These are phyloP conservation scores for Semibalanus balanoides DNA, from an alignment of 1,140 invertebrate genomes.

Conservation along the genomic window DNA sequence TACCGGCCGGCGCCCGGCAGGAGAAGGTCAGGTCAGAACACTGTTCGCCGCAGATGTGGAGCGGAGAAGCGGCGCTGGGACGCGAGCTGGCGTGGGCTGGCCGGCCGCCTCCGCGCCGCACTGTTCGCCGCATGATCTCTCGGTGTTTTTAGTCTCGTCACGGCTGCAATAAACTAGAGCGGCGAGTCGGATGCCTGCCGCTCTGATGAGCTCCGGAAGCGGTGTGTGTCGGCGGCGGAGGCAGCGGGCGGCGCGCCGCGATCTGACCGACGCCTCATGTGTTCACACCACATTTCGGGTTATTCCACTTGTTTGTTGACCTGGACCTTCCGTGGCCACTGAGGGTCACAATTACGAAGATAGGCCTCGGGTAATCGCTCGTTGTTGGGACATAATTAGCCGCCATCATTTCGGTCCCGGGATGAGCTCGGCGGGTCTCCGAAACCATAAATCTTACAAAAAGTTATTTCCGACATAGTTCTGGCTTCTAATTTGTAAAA, in stretches of 20 bases:
- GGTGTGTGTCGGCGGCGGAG: no score
- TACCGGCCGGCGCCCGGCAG: no score
- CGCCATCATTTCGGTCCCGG: background rate
- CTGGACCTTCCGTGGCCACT: background rate
- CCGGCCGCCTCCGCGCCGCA: no score
- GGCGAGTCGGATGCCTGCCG: background rate
- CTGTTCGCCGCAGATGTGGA: no score
- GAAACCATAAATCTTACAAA: background rate
- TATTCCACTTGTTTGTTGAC: conserved; percentile 2
- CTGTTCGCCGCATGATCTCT: background rate
- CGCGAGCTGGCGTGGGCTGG: no score
- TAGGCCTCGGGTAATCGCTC: background rate
- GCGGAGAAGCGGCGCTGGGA: no score
- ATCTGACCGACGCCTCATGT: background rate
- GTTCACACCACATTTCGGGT: background rate
- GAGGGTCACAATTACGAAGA: background rate
- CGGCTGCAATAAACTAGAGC: background rate
- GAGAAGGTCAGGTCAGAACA: no score
- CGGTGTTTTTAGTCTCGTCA: background rate
- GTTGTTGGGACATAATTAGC: background rate
- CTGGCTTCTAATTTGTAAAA: background rate
- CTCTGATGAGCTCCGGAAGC: background rate
- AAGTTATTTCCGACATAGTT: background rate
- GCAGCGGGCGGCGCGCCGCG: no score
- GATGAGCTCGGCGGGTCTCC: background rate